Percentiles rank a stretch among this genome's conserved stretches.
phyloP scores from a whole-genome alignment of 2,888 invertebrate genomes.

The Machimus rusticus region DNA sequence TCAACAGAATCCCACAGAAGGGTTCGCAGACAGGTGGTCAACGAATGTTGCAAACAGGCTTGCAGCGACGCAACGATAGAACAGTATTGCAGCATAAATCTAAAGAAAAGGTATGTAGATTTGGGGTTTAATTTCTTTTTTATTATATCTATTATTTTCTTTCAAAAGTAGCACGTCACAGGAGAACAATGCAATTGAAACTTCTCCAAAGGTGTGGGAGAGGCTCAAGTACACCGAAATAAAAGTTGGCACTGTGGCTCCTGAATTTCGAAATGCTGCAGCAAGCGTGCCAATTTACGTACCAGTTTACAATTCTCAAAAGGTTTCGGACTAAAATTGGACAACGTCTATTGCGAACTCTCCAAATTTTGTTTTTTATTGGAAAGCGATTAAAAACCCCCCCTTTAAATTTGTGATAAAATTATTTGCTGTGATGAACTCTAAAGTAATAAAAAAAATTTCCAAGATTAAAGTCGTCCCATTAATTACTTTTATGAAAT shows the following conservation, averaged over 20 bases:
- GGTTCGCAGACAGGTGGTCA: constrained; percentile 31
- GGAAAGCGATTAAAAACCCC: not conserved
- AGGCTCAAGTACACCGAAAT: constrained; percentile 7
- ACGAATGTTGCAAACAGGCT: constrained; percentile 40
- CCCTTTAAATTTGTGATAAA: not conserved
- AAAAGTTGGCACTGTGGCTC: constrained; percentile 27
- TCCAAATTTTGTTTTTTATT: not conserved
- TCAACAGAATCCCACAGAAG: not conserved
- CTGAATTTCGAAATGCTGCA: constrained; percentile 14
- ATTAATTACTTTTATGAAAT: not conserved
- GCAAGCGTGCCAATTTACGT: not conserved
- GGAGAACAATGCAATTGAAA: not conserved
- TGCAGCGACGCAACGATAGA: constrained; percentile 28
- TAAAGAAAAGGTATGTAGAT: not conserved
- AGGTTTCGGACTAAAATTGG: not conserved
- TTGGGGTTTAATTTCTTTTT: not conserved
- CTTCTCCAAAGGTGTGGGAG: not conserved
- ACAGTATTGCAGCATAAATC: constrained; percentile 13
- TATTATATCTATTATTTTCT: not conserved
- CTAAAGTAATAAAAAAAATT: not conserved
- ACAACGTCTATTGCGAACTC: not conserved
- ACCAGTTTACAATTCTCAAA: not conserved
- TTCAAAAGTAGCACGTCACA: not conserved
- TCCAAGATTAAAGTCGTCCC: not conserved
- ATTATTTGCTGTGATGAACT: not conserved